These are phyloP conservation scores for Panzeria rudis DNA, from an alignment of 2,888 invertebrate species.

Conservation along the genomic window DNA sequence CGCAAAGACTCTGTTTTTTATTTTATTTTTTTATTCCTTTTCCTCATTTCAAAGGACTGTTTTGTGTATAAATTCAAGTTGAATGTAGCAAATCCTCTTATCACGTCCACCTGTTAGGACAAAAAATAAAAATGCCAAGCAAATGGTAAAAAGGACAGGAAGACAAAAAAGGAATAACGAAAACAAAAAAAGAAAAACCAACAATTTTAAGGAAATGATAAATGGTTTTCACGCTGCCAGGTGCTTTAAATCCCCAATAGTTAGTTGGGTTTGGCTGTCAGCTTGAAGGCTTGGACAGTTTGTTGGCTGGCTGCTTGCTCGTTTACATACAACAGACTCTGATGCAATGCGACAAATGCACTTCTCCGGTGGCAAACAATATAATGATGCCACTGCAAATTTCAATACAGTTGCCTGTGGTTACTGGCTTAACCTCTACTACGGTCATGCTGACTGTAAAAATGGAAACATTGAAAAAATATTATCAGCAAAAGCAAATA, in stretches of 20 bases:
- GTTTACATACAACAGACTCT: constrained; percentile 47
- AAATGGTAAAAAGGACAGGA: constrained; percentile 13
- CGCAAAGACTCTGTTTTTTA: constrained; percentile 20
- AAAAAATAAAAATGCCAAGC: constrained; percentile 1
- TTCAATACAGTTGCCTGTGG: constrained; percentile 69
- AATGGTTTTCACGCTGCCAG: constrained; percentile 72
- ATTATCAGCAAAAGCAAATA: background rate
- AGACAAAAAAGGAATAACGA: constrained; percentile 16
- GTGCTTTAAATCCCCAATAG: constrained; percentile 70
- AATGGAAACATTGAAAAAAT: constrained; percentile 8
- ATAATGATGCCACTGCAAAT: constrained; percentile 67
- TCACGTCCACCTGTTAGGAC: constrained; percentile 70
- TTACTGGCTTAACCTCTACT: constrained; percentile 56
- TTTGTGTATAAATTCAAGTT: constrained; percentile 56
- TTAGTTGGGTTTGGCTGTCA: constrained; percentile 69
- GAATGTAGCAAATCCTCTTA: constrained; percentile 69
- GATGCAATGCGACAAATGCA: constrained; percentile 73
- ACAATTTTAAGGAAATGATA: constrained; percentile 72
- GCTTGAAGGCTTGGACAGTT: constrained; percentile 49
- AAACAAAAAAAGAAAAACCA: constrained; percentile 36
- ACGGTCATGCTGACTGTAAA: constrained; percentile 16
- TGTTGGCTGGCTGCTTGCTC: constrained; percentile 40
- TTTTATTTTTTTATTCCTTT: constrained; percentile 2
- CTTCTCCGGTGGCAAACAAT: constrained; percentile 67
- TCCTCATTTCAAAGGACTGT: constrained; percentile 13